Conservation (phyloP, 1,140 invertebrate species). For the Zaprionus camerounensis region DNA sequence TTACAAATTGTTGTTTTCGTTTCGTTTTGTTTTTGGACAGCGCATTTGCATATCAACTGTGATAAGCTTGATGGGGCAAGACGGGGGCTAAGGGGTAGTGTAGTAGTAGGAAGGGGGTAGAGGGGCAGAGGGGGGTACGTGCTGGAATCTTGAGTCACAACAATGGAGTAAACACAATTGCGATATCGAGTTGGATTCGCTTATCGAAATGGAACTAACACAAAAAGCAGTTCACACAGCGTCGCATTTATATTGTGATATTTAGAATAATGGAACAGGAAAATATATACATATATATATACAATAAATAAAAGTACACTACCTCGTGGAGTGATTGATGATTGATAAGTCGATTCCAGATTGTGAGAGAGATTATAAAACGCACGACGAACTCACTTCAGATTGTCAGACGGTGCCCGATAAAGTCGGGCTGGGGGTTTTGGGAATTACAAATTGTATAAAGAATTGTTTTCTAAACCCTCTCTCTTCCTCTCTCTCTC, state of each 20-base stretch:
- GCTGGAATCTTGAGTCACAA: constrained; percentile 36
- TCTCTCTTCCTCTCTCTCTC: background rate
- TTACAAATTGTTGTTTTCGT: constrained; percentile 70
- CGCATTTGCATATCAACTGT: constrained; percentile 72
- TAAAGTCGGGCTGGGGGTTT: background rate
- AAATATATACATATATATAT: background rate
- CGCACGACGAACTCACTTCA: background rate
- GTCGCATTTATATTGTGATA: constrained; percentile 27
- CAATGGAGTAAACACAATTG: constrained; percentile 31
- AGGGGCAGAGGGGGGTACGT: background rate
- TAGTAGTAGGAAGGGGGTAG: background rate
- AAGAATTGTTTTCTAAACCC: background rate
- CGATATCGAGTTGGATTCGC: constrained; percentile 31
- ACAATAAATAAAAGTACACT: background rate
- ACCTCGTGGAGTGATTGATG: constrained; percentile 3
- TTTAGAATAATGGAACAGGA: constrained; percentile 32
- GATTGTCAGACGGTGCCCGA: background rate
- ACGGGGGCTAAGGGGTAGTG: too few species aligned
- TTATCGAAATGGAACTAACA: constrained; percentile 39
- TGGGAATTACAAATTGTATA: background rate
- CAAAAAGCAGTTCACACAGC: constrained; percentile 12
- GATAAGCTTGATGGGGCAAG: constrained; percentile 9
- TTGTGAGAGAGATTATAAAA: background rate
- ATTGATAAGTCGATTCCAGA: constrained; percentile 3
- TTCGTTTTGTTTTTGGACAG: constrained; percentile 60